Evolutionary conservation across 2,797 vertebrate species (phyloP).

Genomic region (Rhabdomys pumilio): DNA sequence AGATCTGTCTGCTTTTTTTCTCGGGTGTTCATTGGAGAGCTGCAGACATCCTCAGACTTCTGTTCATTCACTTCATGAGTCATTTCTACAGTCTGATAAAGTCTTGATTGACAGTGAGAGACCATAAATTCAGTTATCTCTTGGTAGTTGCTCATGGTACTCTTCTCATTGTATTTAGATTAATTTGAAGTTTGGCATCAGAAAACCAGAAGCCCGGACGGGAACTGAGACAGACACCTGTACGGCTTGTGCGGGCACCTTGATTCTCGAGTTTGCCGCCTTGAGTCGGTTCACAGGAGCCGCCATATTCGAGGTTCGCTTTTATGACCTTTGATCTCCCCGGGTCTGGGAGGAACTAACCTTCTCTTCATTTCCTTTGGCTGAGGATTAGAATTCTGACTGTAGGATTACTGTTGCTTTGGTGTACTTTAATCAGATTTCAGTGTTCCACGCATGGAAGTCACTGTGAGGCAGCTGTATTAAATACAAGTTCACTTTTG

Average conservation of each 20-base stretch:
- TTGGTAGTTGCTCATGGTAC: constrained; percentile 53
- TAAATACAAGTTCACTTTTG: constrained; percentile 26
- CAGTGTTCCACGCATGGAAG: background rate
- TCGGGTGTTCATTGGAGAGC: constrained; percentile 32
- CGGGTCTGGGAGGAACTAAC: constrained; percentile 17
- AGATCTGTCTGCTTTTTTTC: constrained; percentile 36
- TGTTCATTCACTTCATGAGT: constrained; percentile 19
- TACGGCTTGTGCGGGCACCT: constrained; percentile 98
- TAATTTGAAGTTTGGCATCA: constrained; percentile 97
- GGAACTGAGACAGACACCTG: constrained; percentile 99
- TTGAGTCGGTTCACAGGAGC: constrained; percentile 98
- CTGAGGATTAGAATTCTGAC: background rate
- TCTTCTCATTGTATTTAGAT: constrained; percentile 90
- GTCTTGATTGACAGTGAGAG: constrained; percentile 17
- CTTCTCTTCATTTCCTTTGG: constrained; percentile 20
- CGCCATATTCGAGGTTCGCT: constrained; percentile 96
- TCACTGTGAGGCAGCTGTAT: background rate
- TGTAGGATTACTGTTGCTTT: background rate
- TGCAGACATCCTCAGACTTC: background rate
- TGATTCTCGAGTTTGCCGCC: constrained; percentile 99
- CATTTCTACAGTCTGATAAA: constrained; percentile 56
- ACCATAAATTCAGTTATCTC: background rate
- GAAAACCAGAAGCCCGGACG: constrained; percentile 96
- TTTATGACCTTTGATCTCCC: constrained; percentile 72
- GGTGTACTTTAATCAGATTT: constrained; percentile 37